Conservation (phyloP, 2,888 invertebrate genomes). For the Tupiocoris notatus region DNA sequence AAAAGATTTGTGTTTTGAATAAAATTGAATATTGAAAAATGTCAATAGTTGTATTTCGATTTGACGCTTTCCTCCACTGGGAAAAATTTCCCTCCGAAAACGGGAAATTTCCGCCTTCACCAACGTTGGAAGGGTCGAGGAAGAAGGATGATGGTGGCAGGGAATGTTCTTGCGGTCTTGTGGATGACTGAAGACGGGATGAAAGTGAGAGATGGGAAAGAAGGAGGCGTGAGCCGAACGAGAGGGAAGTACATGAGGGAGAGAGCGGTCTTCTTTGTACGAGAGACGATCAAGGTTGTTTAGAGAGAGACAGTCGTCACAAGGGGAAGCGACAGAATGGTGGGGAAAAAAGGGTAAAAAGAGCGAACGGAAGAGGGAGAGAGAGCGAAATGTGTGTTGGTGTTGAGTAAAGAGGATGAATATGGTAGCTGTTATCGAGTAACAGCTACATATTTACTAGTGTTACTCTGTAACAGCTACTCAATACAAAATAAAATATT, state of each 20-base stretch:
- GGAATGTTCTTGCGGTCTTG: background rate
- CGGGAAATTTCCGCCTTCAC: background rate
- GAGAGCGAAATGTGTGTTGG: slow-evolving; percentile 15
- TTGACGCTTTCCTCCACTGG: no score
- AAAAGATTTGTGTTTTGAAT: no score
- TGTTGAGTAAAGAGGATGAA: background rate
- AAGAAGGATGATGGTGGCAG: background rate
- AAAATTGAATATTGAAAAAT: no score
- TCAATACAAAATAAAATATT: no score
- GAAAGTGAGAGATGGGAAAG: background rate
- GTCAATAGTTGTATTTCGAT: no score
- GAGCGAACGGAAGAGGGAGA: slow-evolving; percentile 1
- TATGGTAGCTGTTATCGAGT: background rate
- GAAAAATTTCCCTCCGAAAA: background rate
- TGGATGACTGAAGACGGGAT: slow-evolving; percentile 2
- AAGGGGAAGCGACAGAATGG: slow-evolving; percentile 3
- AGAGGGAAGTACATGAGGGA: background rate
- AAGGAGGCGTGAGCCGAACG: slow-evolving; percentile 5
- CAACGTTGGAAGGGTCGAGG: background rate
- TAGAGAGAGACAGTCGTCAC: slow-evolving; percentile 28
- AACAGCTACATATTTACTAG: no score
- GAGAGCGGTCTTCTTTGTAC: slow-evolving; percentile 30
- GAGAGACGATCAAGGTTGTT: slow-evolving; percentile 39
- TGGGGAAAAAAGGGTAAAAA: background rate
- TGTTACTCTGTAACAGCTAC: no score